Evolutionary conservation across 2,797 vertebrate genomes (phyloP), one percentile per base, ranked within the genome.

Genomic region (Gallinago stenura): DNA sequence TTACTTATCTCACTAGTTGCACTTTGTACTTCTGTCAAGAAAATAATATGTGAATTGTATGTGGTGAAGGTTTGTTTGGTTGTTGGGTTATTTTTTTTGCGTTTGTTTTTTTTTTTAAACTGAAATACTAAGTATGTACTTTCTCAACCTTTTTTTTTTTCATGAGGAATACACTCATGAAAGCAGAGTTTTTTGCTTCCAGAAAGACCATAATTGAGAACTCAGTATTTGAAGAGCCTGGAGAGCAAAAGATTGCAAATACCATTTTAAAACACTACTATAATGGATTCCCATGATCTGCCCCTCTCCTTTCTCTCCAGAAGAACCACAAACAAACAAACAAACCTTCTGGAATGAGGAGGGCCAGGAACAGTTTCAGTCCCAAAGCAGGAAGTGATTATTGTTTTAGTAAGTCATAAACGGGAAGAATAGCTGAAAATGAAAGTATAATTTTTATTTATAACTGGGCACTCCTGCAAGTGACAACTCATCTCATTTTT

Each of bases 321-420:
- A 90, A 88, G 64, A 95, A 53, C 31, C 70, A 54, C 41, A 78
- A 31, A 76, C 53, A 61, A 69, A 85, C 65, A 54, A 75, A 92
- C 54, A 9, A 58, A 58, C 70, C 41, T 91, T 60, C 69, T 93
- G 70, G 48, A 92, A 54, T 92, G 71, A 53, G 66, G 56, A 93
- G 62, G 50, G 79, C 70, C 51, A 90, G 90, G 83, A 93, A 77
- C 66, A 73, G 56, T 89, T 95, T 94, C 56, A 71, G 30, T 93
- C 83, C 26, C 48, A 77, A 22, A 13, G 5, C 66, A 84, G 77
- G 90, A 95, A 92, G 84, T 91, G 65, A 57, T 95, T 85, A 78
- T 92, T 96, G 66, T 65, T 94, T 88, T 90, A 91, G 16, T 84
- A 91, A 95, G 80, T 93, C 41, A 64, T 90, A 71, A 90, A 77